Percentiles rank a stretch among this genome's conserved stretches.
Conservation (phyloP, 2,113 vertebrate species). For the Phrynosoma platyrhinos region DNA sequence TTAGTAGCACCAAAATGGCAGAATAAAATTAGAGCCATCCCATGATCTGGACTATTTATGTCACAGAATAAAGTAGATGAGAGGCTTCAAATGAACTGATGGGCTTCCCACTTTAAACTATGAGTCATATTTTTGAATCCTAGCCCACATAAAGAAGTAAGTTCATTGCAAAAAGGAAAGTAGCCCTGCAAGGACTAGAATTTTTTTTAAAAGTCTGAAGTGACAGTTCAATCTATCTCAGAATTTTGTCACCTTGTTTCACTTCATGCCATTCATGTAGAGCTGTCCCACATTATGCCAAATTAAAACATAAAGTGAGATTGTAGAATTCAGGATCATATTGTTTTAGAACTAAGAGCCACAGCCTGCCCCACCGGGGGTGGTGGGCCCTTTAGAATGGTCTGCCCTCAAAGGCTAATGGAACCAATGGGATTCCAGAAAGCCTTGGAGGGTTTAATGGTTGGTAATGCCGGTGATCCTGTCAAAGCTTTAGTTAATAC, state of each 20-base stretch:
- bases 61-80: background rate
- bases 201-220: background rate
- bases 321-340: too few relatives aligned
- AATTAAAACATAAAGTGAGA: too few relatives aligned
- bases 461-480: too few relatives aligned
- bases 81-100: background rate
- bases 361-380: too few relatives aligned
- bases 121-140: too few relatives aligned
- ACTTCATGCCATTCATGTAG: background rate
- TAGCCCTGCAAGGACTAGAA: background rate
- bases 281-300: background rate
- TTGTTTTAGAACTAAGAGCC: background rate
- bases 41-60: background rate
- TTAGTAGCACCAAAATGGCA: background rate
- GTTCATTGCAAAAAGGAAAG: background rate
- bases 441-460: too few relatives aligned
- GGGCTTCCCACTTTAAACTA: background rate
- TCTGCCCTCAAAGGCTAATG: too few relatives aligned
- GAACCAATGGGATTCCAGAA: too few relatives aligned
- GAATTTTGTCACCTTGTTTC: background rate
- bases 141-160: background rate
- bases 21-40: conserved; percentile 4
- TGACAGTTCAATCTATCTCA: background rate
- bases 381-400: too few relatives aligned
- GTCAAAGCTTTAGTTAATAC: too few relatives aligned